These are phyloP conservation scores for Melieria omissa DNA, from an alignment of 2,888 invertebrate species.

Conservation along the genomic window DNA sequence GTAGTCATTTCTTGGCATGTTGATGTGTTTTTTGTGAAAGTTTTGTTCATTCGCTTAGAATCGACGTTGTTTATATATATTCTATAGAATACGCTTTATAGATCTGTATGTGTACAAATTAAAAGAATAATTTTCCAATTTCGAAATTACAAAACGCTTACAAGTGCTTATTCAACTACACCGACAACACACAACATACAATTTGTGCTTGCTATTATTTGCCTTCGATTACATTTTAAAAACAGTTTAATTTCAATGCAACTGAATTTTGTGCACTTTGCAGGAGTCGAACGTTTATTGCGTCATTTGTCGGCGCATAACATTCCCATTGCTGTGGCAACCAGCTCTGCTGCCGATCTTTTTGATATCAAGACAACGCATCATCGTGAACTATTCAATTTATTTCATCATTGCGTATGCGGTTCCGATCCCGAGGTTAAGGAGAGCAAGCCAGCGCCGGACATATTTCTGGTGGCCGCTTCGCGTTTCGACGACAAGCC, in stretches of 20 bases:
- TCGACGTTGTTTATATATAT: too few relatives aligned
- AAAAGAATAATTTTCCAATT: too few relatives aligned
- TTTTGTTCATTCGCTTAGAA: too few relatives aligned
- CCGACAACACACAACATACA: not conserved
- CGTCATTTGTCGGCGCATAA: conserved; percentile 78
- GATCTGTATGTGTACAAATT: too few relatives aligned
- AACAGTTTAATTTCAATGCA: not conserved
- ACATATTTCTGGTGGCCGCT: conserved; percentile 85
- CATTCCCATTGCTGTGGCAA: conserved; percentile 88
- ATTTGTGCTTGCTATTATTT: conserved; percentile 38
- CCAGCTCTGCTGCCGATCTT: conserved; percentile 81
- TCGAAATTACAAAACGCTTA: too few relatives aligned
- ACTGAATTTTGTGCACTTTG: not conserved
- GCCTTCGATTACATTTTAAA: conserved; percentile 42
- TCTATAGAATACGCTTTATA: too few relatives aligned
- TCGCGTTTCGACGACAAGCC: conserved; percentile 78
- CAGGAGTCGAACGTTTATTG: conserved; percentile 81
- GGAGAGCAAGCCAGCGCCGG: conserved; percentile 89
- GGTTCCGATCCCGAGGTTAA: conserved; percentile 88
- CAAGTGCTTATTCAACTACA: too few relatives aligned
- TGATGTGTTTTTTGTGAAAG: too few relatives aligned
- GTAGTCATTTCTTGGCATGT: too few relatives aligned
- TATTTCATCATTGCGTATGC: conserved; percentile 82
- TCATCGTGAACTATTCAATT: conserved; percentile 74
- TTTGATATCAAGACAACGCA: conserved; percentile 77